Conservation (phyloP, 1,140 invertebrate genomes). For the Dendrolimus kikuchii region DNA sequence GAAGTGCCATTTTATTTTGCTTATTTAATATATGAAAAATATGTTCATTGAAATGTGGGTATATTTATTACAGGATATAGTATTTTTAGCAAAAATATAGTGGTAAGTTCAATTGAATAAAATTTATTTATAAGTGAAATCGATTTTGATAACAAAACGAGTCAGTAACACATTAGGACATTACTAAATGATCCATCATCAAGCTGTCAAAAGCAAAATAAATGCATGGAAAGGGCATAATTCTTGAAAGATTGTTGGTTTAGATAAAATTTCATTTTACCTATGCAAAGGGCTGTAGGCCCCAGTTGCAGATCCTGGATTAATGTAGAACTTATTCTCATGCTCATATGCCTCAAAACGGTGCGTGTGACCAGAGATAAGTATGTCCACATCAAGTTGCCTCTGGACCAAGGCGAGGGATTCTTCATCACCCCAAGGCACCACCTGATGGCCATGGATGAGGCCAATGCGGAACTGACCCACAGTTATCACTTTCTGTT, state of each 20-base stretch:
- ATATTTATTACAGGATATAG: too few species aligned
- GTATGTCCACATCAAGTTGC: slow-evolving; percentile 98
- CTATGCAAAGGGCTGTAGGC: slow-evolving; percentile 95
- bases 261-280: slow-evolving; percentile 66
- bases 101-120: too few species aligned
- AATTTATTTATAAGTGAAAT: too few species aligned
- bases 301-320: slow-evolving; percentile 98
- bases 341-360: slow-evolving; percentile 99
- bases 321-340: slow-evolving; percentile 99
- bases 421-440: slow-evolving; percentile 97
- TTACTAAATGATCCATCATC: too few species aligned
- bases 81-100: too few species aligned
- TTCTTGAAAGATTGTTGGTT: not conserved
- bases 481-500: slow-evolving; percentile 99
- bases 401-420: slow-evolving; percentile 94
- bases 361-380: slow-evolving; percentile 99
- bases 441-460: slow-evolving; percentile 97
- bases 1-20: too few species aligned
- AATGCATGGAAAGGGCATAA: not conserved
- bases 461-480: slow-evolving; percentile 98
- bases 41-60: too few species aligned
- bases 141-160: too few species aligned
- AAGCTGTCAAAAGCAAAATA: not conserved
- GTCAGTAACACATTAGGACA: too few species aligned
- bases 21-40: too few species aligned